Evolutionary conservation across 1,140 invertebrate genomes (phyloP), one percentile per base, ranked within the genome.

Genomic region (Physella acuta): DNA sequence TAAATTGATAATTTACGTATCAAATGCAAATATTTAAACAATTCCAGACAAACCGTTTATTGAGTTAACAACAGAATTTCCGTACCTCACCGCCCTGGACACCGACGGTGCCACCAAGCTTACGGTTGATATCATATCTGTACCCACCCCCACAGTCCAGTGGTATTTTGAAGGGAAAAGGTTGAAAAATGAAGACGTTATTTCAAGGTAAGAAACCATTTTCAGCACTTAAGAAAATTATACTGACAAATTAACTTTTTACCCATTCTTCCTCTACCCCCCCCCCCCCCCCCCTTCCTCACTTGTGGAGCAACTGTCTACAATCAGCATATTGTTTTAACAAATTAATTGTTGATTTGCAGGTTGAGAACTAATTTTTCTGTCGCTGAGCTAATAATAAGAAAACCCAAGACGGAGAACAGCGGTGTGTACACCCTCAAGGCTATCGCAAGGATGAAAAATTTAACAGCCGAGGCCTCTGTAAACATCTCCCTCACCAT

Each of bases 161-260:
- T 64, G 62, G 62, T 64, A 64, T 53, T 64, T 64, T 34, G 62
- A 64, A 34, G 62, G 31, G 34, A 24, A 64, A 24, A 64, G 33
- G 17, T 0, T 64, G 1, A 24, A 64, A 14, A 64, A 64, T 24
- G 8, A 55, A 55, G 8, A 30, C 20, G 5, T 55, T 20, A 8
- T 24, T 8, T 20, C 24, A 14, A 20, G 8, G 53, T 24, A 11
- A 14, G 8, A 24, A 24, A 30, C 8, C 24, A 8, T 8, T 55
- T 55, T 24, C 24, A 8, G 5, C 53, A 24, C 8, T 30, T 24
- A 14, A 30, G 8, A 24, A 24, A 20, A 55, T 11, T 24, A 30
- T 55, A 55, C 24, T 24, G 28, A 30, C 28, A 55, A 14, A 55
- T 55, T 55, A 8, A 8, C 53, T 30, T 20, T 8, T 24, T 24